A percentile compares a stretch with the other conserved stretches of the same genome.
Conservation (phyloP, 2,113 vertebrate genomes). For the Ophiodon elongatus region DNA sequence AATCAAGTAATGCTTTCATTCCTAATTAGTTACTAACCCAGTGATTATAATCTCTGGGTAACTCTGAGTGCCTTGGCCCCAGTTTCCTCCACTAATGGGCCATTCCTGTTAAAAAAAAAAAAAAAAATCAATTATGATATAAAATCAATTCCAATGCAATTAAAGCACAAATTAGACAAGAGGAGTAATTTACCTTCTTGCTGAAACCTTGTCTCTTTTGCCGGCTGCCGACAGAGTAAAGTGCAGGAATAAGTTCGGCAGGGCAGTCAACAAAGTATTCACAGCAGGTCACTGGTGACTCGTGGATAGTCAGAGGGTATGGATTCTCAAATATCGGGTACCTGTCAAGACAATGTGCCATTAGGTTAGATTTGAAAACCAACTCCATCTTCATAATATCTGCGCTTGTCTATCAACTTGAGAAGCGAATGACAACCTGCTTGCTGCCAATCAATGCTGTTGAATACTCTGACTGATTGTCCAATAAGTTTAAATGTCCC, state of each 20-base stretch:
- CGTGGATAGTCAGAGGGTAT: conserved; percentile 83
- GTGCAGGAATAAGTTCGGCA: conserved; percentile 94
- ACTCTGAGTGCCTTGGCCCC: conserved; percentile 95
- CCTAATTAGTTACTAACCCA: conserved; percentile 86
- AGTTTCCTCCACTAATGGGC: conserved; percentile 97
- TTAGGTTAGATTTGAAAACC: not conserved
- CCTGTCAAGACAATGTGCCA: conserved; percentile 56
- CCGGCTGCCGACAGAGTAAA: conserved; percentile 95
- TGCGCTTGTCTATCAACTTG: not conserved
- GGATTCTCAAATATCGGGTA: conserved; percentile 86
- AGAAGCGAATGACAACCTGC: not conserved
- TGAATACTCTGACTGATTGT: not conserved
- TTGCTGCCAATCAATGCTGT: not conserved
- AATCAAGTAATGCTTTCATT: not conserved
- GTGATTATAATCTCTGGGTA: conserved; percentile 99
- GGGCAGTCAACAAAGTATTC: conserved; percentile 99
- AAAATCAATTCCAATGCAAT: no score
- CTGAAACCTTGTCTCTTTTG: conserved; percentile 98
- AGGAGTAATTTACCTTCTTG: conserved; percentile 90
- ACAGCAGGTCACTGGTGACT: conserved; percentile 92
- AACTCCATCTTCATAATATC: not conserved
- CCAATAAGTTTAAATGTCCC: not conserved
- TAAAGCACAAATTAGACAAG: not conserved
- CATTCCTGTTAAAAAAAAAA: conserved; percentile 87
- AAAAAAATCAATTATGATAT: no score